Evolutionary conservation across 2,797 vertebrate species (phyloP).

Genomic region (Takifugu ocellatus): DNA sequence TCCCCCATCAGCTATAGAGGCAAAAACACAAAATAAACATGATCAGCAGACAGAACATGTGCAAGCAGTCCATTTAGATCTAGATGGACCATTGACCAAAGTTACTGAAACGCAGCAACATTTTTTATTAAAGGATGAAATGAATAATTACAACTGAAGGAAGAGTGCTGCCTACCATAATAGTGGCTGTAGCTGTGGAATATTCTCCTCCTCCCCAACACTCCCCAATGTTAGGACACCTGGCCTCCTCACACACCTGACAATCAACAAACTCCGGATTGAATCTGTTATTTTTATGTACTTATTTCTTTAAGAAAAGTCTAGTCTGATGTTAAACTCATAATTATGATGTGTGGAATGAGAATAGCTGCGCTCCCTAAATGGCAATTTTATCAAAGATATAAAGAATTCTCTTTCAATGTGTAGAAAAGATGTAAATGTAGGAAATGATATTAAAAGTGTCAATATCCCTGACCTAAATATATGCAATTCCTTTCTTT

Average conservation of each 20-base stretch:
- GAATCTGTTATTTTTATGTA: too few species aligned
- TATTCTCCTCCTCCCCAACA: slow-evolving; percentile 97
- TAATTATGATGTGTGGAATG: background rate
- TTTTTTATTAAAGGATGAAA: background rate
- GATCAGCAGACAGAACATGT: background rate
- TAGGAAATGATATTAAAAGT: too few species aligned
- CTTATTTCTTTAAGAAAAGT: too few species aligned
- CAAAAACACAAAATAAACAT: background rate
- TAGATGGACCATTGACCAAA: too few species aligned
- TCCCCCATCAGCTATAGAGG: slow-evolving; percentile 90
- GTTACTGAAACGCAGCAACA: background rate
- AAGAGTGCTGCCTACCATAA: slow-evolving; percentile 83
- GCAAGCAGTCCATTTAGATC: too few species aligned
- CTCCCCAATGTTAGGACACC: slow-evolving; percentile 95
- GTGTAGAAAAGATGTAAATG: too few species aligned
- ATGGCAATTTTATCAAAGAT: too few species aligned
- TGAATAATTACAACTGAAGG: background rate
- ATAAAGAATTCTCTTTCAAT: too few species aligned
- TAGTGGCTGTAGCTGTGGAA: slow-evolving; percentile 92
- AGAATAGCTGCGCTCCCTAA: too few species aligned
- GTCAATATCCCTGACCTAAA: too few species aligned
- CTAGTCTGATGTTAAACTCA: background rate
- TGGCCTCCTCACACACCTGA: slow-evolving; percentile 96
- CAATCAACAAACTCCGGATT: slow-evolving; percentile 1
- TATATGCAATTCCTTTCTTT: too few species aligned